Percentiles rank a stretch among this genome's conserved stretches.
phyloP scores from a whole-genome alignment of 2,888 invertebrate species.

The Lacanobia wlatinum region DNA sequence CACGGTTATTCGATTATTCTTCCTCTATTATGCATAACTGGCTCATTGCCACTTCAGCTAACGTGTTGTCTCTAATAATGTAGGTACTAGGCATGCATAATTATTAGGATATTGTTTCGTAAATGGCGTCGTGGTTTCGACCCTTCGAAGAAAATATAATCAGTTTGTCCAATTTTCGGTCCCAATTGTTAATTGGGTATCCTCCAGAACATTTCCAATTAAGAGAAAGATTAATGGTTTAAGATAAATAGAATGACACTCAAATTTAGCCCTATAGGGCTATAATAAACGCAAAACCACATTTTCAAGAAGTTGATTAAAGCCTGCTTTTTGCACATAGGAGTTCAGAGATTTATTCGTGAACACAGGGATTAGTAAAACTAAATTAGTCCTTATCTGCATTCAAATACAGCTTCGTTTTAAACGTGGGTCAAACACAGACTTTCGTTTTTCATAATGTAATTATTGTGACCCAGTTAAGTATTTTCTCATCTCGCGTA shows the following conservation, averaged over 20 bases:
- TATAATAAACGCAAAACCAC: no score
- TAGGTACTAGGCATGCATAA: background rate
- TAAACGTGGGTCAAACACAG: background rate
- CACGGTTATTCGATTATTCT: background rate
- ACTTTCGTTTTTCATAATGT: conserved; percentile 5
- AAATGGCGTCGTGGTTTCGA: background rate
- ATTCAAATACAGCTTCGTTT: conserved; percentile 12
- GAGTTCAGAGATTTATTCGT: background rate
- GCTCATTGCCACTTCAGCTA: background rate
- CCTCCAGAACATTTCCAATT: conserved; percentile 29
- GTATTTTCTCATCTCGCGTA: conserved; percentile 23
- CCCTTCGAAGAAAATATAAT: conserved; percentile 7
- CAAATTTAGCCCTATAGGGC: no score
- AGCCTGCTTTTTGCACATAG: no score
- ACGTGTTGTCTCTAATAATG: background rate
- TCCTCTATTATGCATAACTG: background rate
- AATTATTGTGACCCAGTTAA: conserved; percentile 17
- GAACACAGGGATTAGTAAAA: background rate
- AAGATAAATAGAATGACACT: conserved; percentile 5
- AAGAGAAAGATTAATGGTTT: conserved; percentile 20
- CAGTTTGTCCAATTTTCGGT: background rate
- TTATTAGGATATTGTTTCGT: background rate
- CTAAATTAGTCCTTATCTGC: background rate
- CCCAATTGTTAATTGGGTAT: conserved; percentile 12
- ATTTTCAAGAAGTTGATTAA: no score